Conservation (phyloP, 2,113 vertebrate genomes). For the Corythaixoides concolor region DNA sequence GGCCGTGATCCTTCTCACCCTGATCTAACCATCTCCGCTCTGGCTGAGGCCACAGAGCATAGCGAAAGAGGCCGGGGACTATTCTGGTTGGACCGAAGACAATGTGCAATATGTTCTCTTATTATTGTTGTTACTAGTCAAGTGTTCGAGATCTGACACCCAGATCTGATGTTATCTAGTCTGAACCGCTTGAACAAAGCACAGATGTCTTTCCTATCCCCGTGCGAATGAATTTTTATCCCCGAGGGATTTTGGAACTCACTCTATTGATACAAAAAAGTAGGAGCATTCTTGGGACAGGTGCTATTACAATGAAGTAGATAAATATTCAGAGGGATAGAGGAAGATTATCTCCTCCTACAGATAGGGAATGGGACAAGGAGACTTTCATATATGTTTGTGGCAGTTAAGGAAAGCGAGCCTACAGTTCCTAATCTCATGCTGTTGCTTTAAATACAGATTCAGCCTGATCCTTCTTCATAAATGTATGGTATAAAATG, state of each 20-base stretch:
- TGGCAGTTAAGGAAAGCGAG: not conserved
- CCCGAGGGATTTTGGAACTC: not conserved
- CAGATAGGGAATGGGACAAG: not conserved
- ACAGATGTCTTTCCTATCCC: not conserved
- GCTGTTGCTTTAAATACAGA: not conserved
- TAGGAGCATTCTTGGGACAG: not conserved
- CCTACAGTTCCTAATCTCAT: not conserved
- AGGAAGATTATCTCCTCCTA: not conserved
- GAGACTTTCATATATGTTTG: not conserved
- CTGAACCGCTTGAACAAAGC: not conserved
- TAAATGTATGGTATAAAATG: not conserved
- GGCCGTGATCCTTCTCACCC: rapidly evolving
- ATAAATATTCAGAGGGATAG: not conserved
- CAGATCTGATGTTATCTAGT: not conserved
- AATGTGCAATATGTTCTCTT: not conserved
- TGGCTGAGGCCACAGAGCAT: not conserved
- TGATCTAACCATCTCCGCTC: not conserved
- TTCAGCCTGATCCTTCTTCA: not conserved
- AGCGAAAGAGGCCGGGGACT: not conserved
- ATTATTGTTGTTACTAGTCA: not conserved
- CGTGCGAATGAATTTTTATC: not conserved
- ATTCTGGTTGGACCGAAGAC: not conserved
- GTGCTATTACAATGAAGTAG: not conserved
- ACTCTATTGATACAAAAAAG: not conserved
- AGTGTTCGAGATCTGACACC: not conserved